Base-by-base conservation (phyloP, 2,888 invertebrate genomes). In the Drosophila aldrichi region DNA sequence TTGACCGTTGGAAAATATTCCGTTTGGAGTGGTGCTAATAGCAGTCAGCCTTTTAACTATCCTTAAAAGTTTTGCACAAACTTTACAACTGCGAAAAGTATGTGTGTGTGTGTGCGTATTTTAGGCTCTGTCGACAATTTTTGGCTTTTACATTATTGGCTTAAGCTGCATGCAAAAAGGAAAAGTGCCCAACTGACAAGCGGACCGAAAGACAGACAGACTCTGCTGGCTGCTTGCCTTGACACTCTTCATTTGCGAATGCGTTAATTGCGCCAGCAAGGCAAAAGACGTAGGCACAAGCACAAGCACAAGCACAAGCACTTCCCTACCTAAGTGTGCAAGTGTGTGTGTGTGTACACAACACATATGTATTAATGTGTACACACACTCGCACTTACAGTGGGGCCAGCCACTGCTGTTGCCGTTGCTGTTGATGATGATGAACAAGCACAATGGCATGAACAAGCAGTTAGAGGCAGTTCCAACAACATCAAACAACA, bases 221-320 rank as follows among this genome's bases (percentile, higher is more conserved):
- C 51, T 49, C 77, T 58, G 70, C 65, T 59, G 64, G 63, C 65
- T 61, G 61, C 66, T 81, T 84, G 83, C 89, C 87, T 89, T 87
- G 87, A 87, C 89, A 87, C 87, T 89, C 89, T 87, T 89, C 85
- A 87, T 87, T 87, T 89, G 75, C 84, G 84, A 84, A 88, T 86
- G 82, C 86, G 86, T 86, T 86, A 88, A 86, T 88, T 87, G 84
- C 82, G 88, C 77, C 40, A 70, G 80, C 82, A 81, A 79, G 77
- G 69, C 70, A 67, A 74, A 77, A 70, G 65, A 73, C 73, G 34
- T 34, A 36, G 22, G 36, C 40, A 63, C 56, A 70, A 65, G 55
- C 57, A 61, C 56, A 70, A 65, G 36, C 40, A 63, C 56, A 70
- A 65, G 55, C 57, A 61, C 56, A 70, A 65, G 55, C 57, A 68